Evolutionary conservation across 2,888 invertebrate species (phyloP).

Genomic region (Stegophylla sp.): DNA sequence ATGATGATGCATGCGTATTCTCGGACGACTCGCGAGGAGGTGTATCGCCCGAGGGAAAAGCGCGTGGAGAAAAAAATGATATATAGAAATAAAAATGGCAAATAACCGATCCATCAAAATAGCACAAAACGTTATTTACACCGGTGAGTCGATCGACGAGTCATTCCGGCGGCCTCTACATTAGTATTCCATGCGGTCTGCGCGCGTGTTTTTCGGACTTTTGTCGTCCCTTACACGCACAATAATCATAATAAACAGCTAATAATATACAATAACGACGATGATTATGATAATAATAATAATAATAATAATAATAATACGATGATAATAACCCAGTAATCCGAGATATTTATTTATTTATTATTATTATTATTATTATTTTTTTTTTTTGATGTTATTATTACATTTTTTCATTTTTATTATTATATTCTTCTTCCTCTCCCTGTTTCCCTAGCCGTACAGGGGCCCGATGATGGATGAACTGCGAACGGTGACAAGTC

Average conservation of each 20-base stretch:
- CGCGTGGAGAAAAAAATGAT: not conserved
- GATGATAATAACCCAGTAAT: conserved; percentile 44
- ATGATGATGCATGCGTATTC: no score
- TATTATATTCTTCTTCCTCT: not conserved
- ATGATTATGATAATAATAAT: conserved; percentile 20
- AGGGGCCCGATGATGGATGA: conserved; percentile 37
- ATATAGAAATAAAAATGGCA: conserved; percentile 14
- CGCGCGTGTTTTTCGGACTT: conserved; percentile 1
- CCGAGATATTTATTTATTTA: conserved; percentile 25
- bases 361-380: conserved; percentile 21
- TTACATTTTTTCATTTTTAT: no score
- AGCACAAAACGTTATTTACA: not conserved
- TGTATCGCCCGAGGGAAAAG: not conserved
- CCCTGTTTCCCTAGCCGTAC: not conserved
- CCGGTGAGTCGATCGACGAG: conserved; percentile 28
- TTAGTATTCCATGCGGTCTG: conserved; percentile 37
- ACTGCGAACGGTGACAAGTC: conserved; percentile 39
- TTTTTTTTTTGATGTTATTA: no score
- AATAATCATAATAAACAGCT: not conserved
- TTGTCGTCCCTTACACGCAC: no score
- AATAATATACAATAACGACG: conserved; percentile 25
- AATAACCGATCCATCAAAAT: conserved; percentile 41
- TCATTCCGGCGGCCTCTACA: conserved; percentile 31
- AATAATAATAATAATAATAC: conserved; percentile 22
- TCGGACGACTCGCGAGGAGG: no score